Percentiles rank a stretch among this genome's conserved stretches.
phyloP scores from a whole-genome alignment of 2,797 vertebrate genomes.

The Coluber constrictor region DNA sequence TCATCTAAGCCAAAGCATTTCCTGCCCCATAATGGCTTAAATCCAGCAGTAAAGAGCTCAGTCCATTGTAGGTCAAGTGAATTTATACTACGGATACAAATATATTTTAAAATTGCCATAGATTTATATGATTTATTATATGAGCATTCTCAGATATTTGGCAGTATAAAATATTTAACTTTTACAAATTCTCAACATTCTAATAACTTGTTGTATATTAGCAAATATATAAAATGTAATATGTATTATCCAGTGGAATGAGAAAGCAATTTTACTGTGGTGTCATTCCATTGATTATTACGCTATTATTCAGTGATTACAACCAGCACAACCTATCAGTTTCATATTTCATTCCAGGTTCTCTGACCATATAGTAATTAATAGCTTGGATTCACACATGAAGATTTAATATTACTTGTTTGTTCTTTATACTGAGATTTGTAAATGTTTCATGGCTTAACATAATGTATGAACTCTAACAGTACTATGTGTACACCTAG shows the following conservation, averaged over 20 bases:
- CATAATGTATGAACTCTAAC: background rate
- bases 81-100: background rate
- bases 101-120: background rate
- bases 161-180: background rate
- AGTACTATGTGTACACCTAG: background rate
- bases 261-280: background rate
- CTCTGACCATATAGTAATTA: background rate
- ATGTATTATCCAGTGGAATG: background rate
- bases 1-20: background rate
- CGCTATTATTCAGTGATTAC: background rate
- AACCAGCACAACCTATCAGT: background rate
- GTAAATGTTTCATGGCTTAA: background rate
- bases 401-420: background rate
- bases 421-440: background rate
- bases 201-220: background rate
- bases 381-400: background rate
- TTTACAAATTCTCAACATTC: background rate
- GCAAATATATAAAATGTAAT: background rate
- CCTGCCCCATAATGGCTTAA: background rate
- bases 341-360: background rate
- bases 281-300: background rate
- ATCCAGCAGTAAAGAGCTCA: background rate
- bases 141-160: background rate
- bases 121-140: background rate
- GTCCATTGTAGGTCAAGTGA: background rate